Evolutionary conservation across 2,113 vertebrate species (phyloP).

Genomic region (Dasyornis broadbenti): DNA sequence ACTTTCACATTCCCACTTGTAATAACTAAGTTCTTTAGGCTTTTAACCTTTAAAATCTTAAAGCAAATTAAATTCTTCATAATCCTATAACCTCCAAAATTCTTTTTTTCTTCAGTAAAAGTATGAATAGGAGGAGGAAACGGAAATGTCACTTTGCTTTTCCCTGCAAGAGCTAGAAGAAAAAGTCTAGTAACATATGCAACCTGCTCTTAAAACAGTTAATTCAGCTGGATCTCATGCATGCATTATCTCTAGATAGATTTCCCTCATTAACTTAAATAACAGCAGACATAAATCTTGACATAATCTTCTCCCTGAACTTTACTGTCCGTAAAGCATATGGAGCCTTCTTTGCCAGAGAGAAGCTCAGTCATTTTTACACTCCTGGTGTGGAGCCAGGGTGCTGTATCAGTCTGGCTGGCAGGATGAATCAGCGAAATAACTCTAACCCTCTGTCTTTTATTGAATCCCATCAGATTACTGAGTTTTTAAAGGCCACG

Average conservation of each 20-base stretch:
- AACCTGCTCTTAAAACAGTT: conserved; percentile 2
- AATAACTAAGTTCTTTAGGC: not conserved
- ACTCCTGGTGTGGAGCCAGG: not conserved
- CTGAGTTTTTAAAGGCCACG: not conserved
- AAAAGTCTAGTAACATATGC: not conserved
- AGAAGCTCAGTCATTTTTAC: conserved; percentile 21
- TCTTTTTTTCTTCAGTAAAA: not conserved
- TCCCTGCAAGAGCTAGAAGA: not conserved
- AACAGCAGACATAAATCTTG: conserved; percentile 42
- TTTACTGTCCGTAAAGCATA: conserved; percentile 51
- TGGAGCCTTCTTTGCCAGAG: not conserved
- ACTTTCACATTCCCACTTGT: not conserved
- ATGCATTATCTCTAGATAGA: conserved; percentile 12
- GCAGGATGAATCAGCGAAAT: not conserved
- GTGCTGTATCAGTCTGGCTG: not conserved
- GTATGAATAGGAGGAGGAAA: not conserved
- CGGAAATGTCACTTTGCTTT: not conserved
- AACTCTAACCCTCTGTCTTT: not conserved
- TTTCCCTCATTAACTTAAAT: conserved; percentile 55
- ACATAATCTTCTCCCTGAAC: conserved; percentile 46
- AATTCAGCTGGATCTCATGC: conserved; percentile 1
- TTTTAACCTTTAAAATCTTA: not conserved
- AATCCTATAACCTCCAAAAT: not conserved
- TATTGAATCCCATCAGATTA: not conserved
- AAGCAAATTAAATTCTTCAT: not conserved